Evolutionary conservation across 92 coral and sea anemone genomes (phyloP).

Genomic region (Palythoa grandis): DNA sequence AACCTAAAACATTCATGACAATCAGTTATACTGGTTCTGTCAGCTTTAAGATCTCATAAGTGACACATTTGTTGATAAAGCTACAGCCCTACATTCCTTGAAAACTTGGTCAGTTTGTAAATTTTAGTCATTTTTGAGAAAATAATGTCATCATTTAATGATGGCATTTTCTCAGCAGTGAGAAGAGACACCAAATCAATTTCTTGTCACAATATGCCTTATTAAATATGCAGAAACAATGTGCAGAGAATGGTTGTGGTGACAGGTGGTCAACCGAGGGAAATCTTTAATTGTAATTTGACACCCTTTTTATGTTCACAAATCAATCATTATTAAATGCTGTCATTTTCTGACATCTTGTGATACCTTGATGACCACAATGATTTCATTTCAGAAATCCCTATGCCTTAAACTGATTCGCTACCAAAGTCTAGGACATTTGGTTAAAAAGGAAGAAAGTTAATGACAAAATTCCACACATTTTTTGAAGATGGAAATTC

Average conservation of each 20-base stretch:
- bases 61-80: background rate
- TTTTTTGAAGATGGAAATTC: slow-evolving; percentile 19
- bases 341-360: slow-evolving; percentile 33
- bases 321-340: slow-evolving; percentile 25
- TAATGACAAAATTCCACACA: slow-evolving; percentile 31
- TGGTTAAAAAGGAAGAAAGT: slow-evolving; percentile 28
- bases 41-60: background rate
- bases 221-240: slow-evolving; percentile 12
- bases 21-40: background rate
- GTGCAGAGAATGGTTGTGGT: slow-evolving; percentile 26
- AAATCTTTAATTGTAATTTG: slow-evolving; percentile 18
- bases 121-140: slow-evolving; percentile 29
- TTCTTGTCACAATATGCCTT: slow-evolving; percentile 20
- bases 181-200: slow-evolving; percentile 42
- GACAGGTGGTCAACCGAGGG: slow-evolving; percentile 28
- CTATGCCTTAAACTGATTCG: slow-evolving; percentile 32
- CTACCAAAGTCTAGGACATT: slow-evolving; percentile 32
- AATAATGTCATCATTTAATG: slow-evolving; percentile 33
- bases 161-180: slow-evolving; percentile 30
- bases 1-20: background rate
- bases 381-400: slow-evolving; percentile 18
- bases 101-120: background rate
- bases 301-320: slow-evolving; percentile 15
- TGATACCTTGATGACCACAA: slow-evolving; percentile 22
- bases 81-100: no score